Evolutionary conservation across 2,113 vertebrate genomes (phyloP).

Genomic region (Hippocampus mohnikei): DNA sequence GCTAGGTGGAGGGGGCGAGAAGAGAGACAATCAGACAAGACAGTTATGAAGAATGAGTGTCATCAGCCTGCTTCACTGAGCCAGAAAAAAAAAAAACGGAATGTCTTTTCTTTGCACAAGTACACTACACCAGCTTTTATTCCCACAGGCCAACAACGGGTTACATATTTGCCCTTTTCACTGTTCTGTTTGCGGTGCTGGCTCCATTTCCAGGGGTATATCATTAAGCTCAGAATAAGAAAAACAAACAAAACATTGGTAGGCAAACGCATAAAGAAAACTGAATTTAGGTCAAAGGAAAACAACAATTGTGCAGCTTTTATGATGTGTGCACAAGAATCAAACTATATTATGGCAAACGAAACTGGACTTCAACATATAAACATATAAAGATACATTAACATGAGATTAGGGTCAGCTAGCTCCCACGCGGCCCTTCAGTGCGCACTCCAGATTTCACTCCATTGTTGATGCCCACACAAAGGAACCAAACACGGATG

Average conservation of each 20-base stretch:
- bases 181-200: background rate
- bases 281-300: conserved; percentile 57
- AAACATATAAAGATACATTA: background rate
- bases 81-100: conserved; percentile 59
- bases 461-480: conserved; percentile 2
- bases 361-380: too few species aligned
- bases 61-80: conserved; percentile 57
- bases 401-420: conserved; percentile 18
- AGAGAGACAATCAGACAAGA: conserved; percentile 65
- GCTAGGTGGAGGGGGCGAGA: conserved; percentile 64
- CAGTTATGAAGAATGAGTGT: conserved; percentile 24
- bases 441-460: background rate
- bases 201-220: background rate
- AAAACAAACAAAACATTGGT: background rate
- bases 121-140: conserved; percentile 29
- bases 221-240: conserved; percentile 8
- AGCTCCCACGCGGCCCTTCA: background rate
- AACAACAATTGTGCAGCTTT: conserved; percentile 23
- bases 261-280: conserved; percentile 18
- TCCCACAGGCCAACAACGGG: conserved; percentile 12
- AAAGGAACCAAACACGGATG: conserved; percentile 11
- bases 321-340: background rate
- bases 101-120: conserved; percentile 46
- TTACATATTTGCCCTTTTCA: conserved; percentile 31
- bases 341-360: background rate